Evolutionary conservation across 1,140 invertebrate genomes (phyloP).

Genomic region (Globodera ellingtonae): DNA sequence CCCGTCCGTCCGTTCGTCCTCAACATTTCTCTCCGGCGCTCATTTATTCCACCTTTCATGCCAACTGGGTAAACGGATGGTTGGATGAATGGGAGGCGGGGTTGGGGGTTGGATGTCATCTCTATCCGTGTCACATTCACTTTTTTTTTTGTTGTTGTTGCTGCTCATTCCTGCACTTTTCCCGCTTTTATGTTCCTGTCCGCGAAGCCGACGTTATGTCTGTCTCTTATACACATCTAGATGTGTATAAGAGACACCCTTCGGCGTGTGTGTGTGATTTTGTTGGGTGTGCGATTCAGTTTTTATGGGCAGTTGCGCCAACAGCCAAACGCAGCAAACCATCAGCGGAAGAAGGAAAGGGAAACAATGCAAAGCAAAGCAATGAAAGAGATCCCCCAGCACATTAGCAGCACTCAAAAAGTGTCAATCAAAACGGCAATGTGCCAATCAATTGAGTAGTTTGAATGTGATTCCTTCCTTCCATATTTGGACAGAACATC

Average conservation of each 20-base stretch:
- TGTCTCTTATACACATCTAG: too few relatives aligned
- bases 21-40: too few relatives aligned
- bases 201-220: too few relatives aligned
- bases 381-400: neutral
- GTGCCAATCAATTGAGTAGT: too few relatives aligned
- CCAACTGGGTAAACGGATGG: neutral
- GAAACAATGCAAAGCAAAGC: neutral
- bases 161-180: too few relatives aligned
- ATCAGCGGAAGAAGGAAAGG: neutral
- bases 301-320: neutral
- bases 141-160: too few relatives aligned
- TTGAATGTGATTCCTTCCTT: too few relatives aligned
- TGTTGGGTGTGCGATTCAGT: neutral
- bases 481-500: too few relatives aligned
- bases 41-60: neutral
- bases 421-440: too few relatives aligned
- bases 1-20: too few relatives aligned
- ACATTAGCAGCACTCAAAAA: neutral
- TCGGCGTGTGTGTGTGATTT: neutral
- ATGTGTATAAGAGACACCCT: too few relatives aligned
- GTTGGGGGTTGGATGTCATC: neutral
- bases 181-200: too few relatives aligned
- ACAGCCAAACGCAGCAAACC: neutral
- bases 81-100: neutral
- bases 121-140: neutral